A percentile compares a stretch with the other conserved stretches of the same genome.
Evolutionary conservation across 2,888 invertebrate genomes (phyloP).

Genomic region (Carabus problematicus): DNA sequence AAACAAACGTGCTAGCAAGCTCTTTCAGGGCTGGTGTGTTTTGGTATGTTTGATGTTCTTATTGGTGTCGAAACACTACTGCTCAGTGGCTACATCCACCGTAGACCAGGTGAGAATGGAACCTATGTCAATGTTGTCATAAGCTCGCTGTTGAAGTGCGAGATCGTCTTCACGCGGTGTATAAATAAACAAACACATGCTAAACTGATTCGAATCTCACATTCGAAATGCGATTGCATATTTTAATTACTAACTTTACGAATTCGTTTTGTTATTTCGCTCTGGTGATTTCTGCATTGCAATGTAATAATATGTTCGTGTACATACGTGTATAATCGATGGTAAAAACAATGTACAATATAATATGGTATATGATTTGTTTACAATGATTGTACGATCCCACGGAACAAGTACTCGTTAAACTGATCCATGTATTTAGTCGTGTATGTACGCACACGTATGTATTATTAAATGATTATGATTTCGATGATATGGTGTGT

Average conservation of each 20-base stretch:
- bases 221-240: no score
- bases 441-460: neutral
- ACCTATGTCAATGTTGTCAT: constrained; percentile 34
- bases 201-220: constrained; percentile 17
- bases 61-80: constrained; percentile 13
- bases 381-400: neutral
- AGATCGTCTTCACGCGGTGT: constrained; percentile 28
- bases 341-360: neutral
- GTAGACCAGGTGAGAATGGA: constrained; percentile 35
- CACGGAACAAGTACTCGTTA: neutral
- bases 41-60: constrained; percentile 36
- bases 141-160: constrained; percentile 27
- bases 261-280: no score
- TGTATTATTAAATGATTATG: neutral
- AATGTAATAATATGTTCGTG: no score
- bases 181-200: constrained; percentile 25
- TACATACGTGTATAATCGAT: no score
- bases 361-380: constrained; percentile 1
- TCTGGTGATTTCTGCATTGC: no score
- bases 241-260: no score
- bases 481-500: neutral
- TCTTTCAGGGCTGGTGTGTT: neutral
- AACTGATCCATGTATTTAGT: neutral
- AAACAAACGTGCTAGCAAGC: constrained; percentile 25
- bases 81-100: neutral